phyloP scores from a whole-genome alignment of 1,140 invertebrate species.

The Contarinia nasturtii region DNA sequence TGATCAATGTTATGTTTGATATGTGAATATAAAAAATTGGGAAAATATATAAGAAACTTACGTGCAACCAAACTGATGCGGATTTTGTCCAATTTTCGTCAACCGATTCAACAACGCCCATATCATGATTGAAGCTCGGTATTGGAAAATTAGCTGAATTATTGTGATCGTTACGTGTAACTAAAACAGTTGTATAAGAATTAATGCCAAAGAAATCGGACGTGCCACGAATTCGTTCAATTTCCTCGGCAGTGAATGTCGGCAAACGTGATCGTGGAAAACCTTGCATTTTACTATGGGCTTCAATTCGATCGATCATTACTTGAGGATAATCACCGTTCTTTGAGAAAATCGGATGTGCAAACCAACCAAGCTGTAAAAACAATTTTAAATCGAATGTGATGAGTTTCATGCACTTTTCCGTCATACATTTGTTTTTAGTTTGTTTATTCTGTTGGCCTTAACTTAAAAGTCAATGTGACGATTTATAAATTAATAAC shows the following conservation, averaged over 20 bases:
- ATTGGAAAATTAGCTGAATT: slow-evolving; percentile 21
- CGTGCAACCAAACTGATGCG: slow-evolving; percentile 30
- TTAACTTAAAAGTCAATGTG: too few species aligned
- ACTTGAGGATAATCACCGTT: slow-evolving; percentile 39
- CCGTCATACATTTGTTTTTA: too few species aligned
- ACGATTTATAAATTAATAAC: too few species aligned
- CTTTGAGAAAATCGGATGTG: slow-evolving; percentile 36
- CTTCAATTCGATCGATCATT: slow-evolving; percentile 32
- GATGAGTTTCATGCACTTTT: too few species aligned
- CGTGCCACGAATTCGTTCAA: slow-evolving; percentile 31
- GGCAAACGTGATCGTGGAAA: slow-evolving; percentile 33
- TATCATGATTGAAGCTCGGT: slow-evolving; percentile 30
- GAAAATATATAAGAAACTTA: slow-evolving; percentile 12
- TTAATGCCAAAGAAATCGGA: slow-evolving; percentile 42
- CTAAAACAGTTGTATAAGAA: slow-evolving; percentile 31
- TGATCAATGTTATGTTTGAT: too few species aligned
- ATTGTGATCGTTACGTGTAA: slow-evolving; percentile 20
- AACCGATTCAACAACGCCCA: slow-evolving; percentile 23
- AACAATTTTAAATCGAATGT: too few species aligned
- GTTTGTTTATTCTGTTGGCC: too few species aligned
- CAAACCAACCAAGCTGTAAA: slow-evolving; percentile 35
- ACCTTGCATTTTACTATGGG: slow-evolving; percentile 35
- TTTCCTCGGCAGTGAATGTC: slow-evolving; percentile 36
- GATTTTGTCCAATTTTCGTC: slow-evolving; percentile 27
- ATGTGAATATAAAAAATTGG: too few species aligned